A percentile compares a stretch with the other conserved stretches of the same genome.
phyloP scores from a whole-genome alignment of 2,888 invertebrate species.

The Seira sanloemensis region DNA sequence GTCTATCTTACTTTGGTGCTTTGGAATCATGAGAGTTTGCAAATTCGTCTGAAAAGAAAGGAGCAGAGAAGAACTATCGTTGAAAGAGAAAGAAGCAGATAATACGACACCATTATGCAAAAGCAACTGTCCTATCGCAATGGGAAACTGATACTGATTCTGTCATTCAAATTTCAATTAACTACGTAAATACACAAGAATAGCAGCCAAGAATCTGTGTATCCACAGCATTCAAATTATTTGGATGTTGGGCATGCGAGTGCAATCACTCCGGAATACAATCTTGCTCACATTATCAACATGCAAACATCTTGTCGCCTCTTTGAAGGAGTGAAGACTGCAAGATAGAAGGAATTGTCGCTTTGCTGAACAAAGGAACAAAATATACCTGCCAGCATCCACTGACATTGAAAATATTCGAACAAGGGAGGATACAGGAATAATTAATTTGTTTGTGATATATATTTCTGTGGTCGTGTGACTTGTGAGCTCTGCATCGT shows the following conservation, averaged over 20 bases:
- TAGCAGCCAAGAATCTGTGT: not conserved
- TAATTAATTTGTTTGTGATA: no score
- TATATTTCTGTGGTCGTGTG: no score
- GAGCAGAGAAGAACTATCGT: not conserved
- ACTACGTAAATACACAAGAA: not conserved
- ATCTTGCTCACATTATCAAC: no score
- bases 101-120: slow-evolving; percentile 15
- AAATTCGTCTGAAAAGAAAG: slow-evolving; percentile 36
- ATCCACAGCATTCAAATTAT: slow-evolving; percentile 14
- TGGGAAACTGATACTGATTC: slow-evolving; percentile 8
- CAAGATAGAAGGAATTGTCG: no score
- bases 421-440: no score
- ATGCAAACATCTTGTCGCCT: no score
- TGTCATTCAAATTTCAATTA: slow-evolving; percentile 26
- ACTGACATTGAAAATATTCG: slow-evolving; percentile 23
- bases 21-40: slow-evolving; percentile 25
- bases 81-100: not conserved
- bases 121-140: slow-evolving; percentile 28
- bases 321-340: no score
- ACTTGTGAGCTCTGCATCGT: no score
- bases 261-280: not conserved
- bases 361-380: no score
- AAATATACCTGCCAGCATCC: not conserved
- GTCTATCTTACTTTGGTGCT: not conserved
- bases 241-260: slow-evolving; percentile 2